Evolutionary conservation across 2,888 invertebrate species (phyloP), one percentile per base, ranked within the genome.

Genomic region (Acrocera orbiculus): DNA sequence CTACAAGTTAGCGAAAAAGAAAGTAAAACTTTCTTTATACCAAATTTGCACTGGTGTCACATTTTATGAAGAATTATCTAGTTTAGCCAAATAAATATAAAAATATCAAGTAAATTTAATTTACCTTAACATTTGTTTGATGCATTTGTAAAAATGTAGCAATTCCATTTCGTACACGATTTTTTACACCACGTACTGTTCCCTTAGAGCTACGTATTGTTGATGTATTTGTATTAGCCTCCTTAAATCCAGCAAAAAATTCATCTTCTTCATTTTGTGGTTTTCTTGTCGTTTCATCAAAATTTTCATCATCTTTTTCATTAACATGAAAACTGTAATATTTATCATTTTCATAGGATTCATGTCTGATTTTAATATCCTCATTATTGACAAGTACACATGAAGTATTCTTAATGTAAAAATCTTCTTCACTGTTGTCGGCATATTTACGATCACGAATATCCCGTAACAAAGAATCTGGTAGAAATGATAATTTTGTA

Each of bases 151-250:
- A 69, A 62, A 92, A 92, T n/a, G 90, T 90, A 30, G 86, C 87
- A 49, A 93, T 90, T 41, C 92, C 92, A 42, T 89, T 89, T 44
- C 90, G 67, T 36, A 93, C 92, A 46, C 90, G 72, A 64, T 93
- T 92, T 64, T 85, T 87, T 42, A 92, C 86, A 39, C 92, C 92
- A 29, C 92, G 73, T 45, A 93, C 82, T 9, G 90, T 90, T 30
- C 92, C 92, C 54, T 83, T 85, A 34, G 82, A 76, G 63, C 92
- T 90, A 44, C 80, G 70, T 51, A 93, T 90, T 35, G 86, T 81
- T 34, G 80, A 73, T 25, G 76, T 70, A 39, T 68, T 65, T 26
- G 69, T 69, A 27, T 57, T 52, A 29, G 20, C 43, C 61, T 82
- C 81, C 64, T 75, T 77, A 44, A 75, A 73, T 8, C 85, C 83